These are phyloP conservation scores for Tragelaphus scriptus DNA, from an alignment of 2,113 vertebrate species.

Conservation along the genomic window DNA sequence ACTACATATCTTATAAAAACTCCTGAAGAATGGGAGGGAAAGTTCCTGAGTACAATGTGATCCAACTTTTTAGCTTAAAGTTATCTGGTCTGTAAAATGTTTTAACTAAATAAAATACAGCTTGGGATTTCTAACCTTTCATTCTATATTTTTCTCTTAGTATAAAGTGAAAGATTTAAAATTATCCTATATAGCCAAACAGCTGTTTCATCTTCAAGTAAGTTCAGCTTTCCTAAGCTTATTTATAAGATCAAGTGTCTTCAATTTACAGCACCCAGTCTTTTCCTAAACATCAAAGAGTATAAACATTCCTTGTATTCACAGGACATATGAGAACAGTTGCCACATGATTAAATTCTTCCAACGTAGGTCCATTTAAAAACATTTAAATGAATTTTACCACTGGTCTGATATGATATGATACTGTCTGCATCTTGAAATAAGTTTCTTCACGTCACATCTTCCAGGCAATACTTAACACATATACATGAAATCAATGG, in stretches of 20 bases:
- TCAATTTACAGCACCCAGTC: not conserved
- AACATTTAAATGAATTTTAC: not conserved
- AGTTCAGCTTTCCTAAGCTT: not conserved
- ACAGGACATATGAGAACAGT: not conserved
- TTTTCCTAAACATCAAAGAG: not conserved
- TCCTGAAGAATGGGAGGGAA: not conserved
- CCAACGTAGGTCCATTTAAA: not conserved
- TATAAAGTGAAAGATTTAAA: not conserved
- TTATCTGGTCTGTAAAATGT: not conserved
- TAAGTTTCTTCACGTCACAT: not conserved
- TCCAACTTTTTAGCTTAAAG: not conserved
- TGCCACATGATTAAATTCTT: slow-evolving; percentile 4
- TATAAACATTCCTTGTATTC: not conserved
- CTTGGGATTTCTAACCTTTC: not conserved
- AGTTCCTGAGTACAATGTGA: not conserved
- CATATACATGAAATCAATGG: not conserved
- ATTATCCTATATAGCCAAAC: not conserved
- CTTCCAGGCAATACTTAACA: not conserved
- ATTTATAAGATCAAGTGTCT: not conserved
- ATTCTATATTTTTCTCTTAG: not conserved
- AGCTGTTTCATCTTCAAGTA: not conserved
- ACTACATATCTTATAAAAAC: not conserved
- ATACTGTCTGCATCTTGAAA: not conserved
- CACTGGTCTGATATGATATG: not conserved
- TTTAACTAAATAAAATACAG: not conserved